Base-by-base conservation (phyloP, 2,888 invertebrate species). In the Watsonalla binaria region DNA sequence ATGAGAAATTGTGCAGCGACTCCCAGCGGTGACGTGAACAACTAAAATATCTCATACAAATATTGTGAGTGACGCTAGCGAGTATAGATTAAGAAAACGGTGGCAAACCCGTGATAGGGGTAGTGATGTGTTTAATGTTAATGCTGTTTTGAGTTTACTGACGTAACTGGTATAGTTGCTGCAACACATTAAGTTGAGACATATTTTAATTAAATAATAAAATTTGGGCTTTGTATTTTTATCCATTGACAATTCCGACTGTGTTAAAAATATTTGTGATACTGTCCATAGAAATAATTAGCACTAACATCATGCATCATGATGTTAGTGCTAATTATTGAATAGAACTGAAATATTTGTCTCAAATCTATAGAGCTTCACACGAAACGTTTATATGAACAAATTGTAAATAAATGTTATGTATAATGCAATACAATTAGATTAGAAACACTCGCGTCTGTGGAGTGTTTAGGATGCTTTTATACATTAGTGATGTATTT, bases 401-500 rank as follows among this genome's bases (percentile, higher is more conserved):
- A 15, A 53, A 68, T 61, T 80, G 79, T 79, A 78, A 74, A 78
- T 80, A 39, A 39, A 79, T 62, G 51, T 60, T 67, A 66, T 71
- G 61, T 67, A 68, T 76, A 78, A 79, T 80, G 79, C 79, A 72
- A 77, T 24, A 24, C 24, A 24, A 24, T 24, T 24, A 24, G 24
- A 24, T 73, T 82, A 82, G 80, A 63, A 58, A 37, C 37, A 37
- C 42, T 42, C 8, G 11, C 8, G 9, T 42, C 42, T 37, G 8
- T 37, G 37, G 37, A 37, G 42, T 42, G 66, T 76, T 76, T 80
- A 80, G 78, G 75, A 80, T 64, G 86, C 85, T 83, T 84, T 78
- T 83, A 78, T 82, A 80, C 71, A 68, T 71, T 80, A 77, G 74
- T 69, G 63, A 76, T 80, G 73, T 75, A 80, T 74, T 73, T 72